Percentiles rank a stretch among this genome's conserved stretches.
These are phyloP conservation scores for Amphiprion ocellaris DNA, from an alignment of 2,113 vertebrate species.

Conservation along the genomic window DNA sequence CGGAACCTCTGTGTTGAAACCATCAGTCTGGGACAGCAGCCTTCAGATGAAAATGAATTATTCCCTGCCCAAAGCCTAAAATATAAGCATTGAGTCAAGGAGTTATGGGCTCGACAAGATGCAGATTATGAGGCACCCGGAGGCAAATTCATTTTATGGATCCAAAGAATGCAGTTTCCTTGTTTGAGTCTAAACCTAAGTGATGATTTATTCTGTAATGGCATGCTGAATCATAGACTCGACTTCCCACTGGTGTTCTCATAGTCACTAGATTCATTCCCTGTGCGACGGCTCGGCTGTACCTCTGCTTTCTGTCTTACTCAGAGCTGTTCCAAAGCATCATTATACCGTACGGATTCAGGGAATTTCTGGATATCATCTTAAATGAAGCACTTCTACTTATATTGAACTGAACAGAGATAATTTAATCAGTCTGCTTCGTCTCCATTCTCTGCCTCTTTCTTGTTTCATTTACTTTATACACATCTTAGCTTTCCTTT, in stretches of 20 bases:
- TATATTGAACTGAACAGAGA: neutral
- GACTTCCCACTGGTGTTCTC: slow-evolving; percentile 24
- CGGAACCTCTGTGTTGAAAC: neutral
- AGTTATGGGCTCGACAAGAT: slow-evolving; percentile 40
- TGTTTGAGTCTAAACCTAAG: slow-evolving; percentile 27
- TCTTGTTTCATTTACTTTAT: neutral
- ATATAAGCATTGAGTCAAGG: slow-evolving; percentile 5
- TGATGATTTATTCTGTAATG: slow-evolving; percentile 50
- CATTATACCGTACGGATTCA: neutral
- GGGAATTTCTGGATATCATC: neutral
- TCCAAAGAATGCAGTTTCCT: slow-evolving; percentile 17
- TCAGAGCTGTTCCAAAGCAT: neutral
- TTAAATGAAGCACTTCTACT: neutral
- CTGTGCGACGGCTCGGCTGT: neutral
- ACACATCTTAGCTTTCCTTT: neutral
- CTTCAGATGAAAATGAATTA: slow-evolving; percentile 33
- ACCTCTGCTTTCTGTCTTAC: slow-evolving; percentile 17
- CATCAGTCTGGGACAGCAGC: slow-evolving; percentile 24
- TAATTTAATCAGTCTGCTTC: slow-evolving; percentile 4
- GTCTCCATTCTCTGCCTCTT: neutral
- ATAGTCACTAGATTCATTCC: slow-evolving; percentile 18
- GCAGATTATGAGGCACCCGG: slow-evolving; percentile 29
- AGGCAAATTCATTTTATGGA: slow-evolving; percentile 49
- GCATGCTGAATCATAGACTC: slow-evolving; percentile 39
- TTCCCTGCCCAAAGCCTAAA: slow-evolving; percentile 14